Evolutionary conservation across 2,797 vertebrate species (phyloP).

Genomic region (Danio tinwini): DNA sequence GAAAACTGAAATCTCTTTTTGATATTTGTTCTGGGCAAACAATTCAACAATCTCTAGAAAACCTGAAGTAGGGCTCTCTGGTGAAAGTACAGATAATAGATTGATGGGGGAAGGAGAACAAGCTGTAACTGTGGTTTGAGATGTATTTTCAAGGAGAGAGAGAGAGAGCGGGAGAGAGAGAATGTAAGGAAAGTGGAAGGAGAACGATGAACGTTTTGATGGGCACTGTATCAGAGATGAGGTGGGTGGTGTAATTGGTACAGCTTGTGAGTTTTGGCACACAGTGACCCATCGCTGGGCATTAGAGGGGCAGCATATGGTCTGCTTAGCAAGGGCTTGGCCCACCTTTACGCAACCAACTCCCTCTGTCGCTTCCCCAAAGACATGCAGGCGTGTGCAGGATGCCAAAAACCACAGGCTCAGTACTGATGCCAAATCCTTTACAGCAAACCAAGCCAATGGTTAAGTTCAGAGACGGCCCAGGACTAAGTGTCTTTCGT

Average conservation of each 20-base stretch:
- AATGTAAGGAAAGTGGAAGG: constrained; percentile 53
- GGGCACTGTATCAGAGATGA: constrained; percentile 66
- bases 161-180: too few relatives aligned
- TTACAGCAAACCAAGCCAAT: constrained; percentile 50
- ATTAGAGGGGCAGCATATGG: constrained; percentile 75
- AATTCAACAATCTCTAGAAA: constrained; percentile 40
- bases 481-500: constrained; percentile 42
- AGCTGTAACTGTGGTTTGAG: constrained; percentile 57
- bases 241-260: constrained; percentile 67
- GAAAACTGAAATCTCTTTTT: constrained; percentile 25
- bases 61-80: constrained; percentile 45
- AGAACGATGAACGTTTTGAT: constrained; percentile 66
- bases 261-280: constrained; percentile 77
- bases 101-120: constrained; percentile 54
- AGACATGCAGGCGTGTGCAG: constrained; percentile 65
- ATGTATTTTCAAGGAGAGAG: constrained; percentile 38
- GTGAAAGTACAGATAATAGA: constrained; percentile 53
- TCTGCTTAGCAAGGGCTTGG: constrained; percentile 72
- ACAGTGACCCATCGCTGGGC: constrained; percentile 35
- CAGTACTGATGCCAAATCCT: constrained; percentile 47
- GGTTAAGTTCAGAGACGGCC: constrained; percentile 50
- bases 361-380: constrained; percentile 53
- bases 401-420: constrained; percentile 71
- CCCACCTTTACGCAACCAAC: constrained; percentile 72
- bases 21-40: constrained; percentile 47